Conservation (phyloP, 2,797 vertebrate genomes). For the Strix occidentalis region DNA sequence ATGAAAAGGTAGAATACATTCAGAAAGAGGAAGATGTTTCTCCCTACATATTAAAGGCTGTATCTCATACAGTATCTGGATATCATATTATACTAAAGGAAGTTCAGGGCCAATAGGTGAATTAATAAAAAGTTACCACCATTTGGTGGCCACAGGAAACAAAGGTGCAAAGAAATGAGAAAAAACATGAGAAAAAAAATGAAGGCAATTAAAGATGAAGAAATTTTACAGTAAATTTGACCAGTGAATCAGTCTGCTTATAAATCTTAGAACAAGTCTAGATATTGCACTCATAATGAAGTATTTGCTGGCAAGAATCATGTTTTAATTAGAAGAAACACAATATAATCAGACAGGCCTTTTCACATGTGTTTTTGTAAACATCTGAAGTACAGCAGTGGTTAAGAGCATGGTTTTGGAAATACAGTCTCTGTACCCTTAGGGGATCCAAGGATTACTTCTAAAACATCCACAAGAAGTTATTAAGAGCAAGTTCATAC, state of each 20-base stretch:
- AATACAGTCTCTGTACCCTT: background rate
- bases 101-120: background rate
- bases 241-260: background rate
- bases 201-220: background rate
- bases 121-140: background rate
- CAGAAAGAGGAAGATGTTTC: background rate
- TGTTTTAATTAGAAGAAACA: background rate
- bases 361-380: background rate
- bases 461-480: background rate
- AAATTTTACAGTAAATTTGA: background rate
- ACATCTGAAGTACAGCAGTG: no score
- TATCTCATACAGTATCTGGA: rapidly evolving
- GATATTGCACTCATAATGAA: background rate
- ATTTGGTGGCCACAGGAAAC: background rate
- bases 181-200: background rate
- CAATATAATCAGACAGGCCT: background rate
- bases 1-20: background rate
- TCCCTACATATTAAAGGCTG: background rate
- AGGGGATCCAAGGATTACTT: background rate
- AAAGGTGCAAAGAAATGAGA: background rate
- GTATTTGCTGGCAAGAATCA: background rate
- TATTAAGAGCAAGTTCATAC: background rate
- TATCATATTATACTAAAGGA: background rate
- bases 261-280: background rate
- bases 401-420: rapidly evolving